phyloP scores from a whole-genome alignment of 53 echinoderm and acorn worm genomes.

The Paracentrotus lividus region DNA sequence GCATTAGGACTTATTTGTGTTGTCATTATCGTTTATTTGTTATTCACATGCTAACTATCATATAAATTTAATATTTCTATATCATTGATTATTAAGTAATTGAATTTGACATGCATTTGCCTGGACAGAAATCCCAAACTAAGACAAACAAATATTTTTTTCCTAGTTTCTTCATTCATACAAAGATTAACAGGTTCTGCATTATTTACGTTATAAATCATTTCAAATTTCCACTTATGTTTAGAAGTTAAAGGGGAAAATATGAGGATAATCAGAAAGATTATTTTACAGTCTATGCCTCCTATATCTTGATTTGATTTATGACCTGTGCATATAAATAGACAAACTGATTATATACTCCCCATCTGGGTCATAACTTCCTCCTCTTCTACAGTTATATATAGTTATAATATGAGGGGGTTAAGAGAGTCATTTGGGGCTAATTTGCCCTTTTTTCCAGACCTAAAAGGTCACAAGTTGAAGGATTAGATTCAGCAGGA shows the following conservation, averaged over 20 bases:
- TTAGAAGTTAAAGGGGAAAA: not conserved
- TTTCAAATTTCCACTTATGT: too few species aligned
- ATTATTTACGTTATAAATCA: too few species aligned
- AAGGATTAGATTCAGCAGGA: constrained; percentile 52
- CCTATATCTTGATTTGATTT: not conserved
- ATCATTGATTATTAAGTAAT: too few species aligned
- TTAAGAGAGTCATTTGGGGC: not conserved
- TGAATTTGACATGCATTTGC: too few species aligned
- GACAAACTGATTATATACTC: not conserved
- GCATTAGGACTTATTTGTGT: not conserved
- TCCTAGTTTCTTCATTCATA: too few species aligned
- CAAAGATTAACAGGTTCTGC: too few species aligned
- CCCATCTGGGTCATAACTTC: not conserved
- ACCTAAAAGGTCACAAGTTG: constrained; percentile 58
- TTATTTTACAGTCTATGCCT: not conserved
- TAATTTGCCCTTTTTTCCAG: constrained; percentile 49
- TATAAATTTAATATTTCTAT: too few species aligned
- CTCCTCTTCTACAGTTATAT: not conserved
- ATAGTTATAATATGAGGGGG: not conserved
- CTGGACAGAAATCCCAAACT: too few species aligned
- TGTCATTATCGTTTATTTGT: not conserved
- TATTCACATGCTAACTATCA: not conserved
- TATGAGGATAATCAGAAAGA: not conserved
- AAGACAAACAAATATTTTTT: too few species aligned
- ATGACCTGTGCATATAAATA: not conserved